Evolutionary conservation across 2,113 vertebrate genomes (phyloP).

Genomic region (Sphaerodactylus townsendi): DNA sequence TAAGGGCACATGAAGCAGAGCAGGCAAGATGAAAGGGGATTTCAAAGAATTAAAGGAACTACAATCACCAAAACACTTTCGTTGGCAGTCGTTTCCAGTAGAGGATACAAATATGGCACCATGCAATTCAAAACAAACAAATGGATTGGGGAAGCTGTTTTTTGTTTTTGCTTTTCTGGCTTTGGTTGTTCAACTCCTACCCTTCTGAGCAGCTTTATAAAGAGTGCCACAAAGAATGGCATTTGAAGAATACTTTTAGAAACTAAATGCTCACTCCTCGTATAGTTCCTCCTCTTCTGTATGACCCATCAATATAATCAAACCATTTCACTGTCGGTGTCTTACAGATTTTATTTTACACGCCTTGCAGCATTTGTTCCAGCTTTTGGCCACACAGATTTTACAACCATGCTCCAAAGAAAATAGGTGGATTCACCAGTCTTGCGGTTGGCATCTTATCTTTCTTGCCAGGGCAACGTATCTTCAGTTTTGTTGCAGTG

Average conservation of each 20-base stretch:
- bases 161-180: constrained; percentile 67
- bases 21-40: constrained; percentile 64
- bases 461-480: not conserved
- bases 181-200: constrained; percentile 16
- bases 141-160: constrained; percentile 2
- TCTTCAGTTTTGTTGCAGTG: not conserved
- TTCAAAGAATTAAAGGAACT: constrained; percentile 59
- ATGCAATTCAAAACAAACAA: constrained; percentile 51
- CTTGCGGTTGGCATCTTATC: not conserved
- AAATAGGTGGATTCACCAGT: not conserved
- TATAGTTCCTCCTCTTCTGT: not conserved
- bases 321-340: not conserved
- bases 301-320: not conserved
- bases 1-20: constrained; percentile 64
- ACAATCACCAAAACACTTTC: constrained; percentile 47
- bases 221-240: not conserved
- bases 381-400: not conserved
- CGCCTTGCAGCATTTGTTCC: not conserved
- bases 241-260: not conserved
- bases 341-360: not conserved
- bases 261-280: not conserved
- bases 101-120: constrained; percentile 39
- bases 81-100: constrained; percentile 2
- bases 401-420: not conserved
- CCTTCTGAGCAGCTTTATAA: no score